Evolutionary conservation across 1,140 invertebrate genomes (phyloP), one percentile per base, ranked within the genome.

Genomic region (Bombus pascuorum): DNA sequence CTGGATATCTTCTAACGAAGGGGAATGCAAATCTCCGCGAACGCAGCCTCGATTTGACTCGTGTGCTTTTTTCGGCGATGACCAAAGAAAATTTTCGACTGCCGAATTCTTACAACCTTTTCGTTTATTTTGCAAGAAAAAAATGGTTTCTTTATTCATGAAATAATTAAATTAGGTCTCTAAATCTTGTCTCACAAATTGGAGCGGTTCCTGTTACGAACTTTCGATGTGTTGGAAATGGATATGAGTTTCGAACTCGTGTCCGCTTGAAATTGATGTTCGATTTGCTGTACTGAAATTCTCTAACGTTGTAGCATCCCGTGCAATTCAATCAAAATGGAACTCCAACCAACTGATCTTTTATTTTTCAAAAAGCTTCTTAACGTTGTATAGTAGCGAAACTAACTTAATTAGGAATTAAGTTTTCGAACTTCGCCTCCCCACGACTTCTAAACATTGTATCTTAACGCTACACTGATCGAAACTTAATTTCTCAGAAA

Each of bases 21-120:
- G 70, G 32, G 74, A 78, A 90, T 79, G 88, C 85, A 87, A 89
- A 87, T 90, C 84, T 71, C 15, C 15, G 44, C 53, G 42, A 82
- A 39, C 18, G 28, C 15, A 18, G 66, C 37, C 34, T 70, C 32
- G 10, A 12, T 39, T 83, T 22, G 22, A 68, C 47, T 37, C 72
- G 37, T 59, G 42, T 25, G 32, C 57, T 34, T 18, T 34, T 68
- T 68, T 22, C 32, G 18, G 8, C 13, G 59, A 53, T 53, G 47
- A 22, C 47, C 28, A 62, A n/a, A 62, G 28, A 28, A 15, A 34
- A 66, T 66, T 34, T 34, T 18, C 5, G 28, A 62, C 12, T 62
- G 28, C 3, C 8, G 22, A 62, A 62, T n/a, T 53, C 47, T 53
- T 22, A 22, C 47, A 22, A 53, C 18, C 18, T 53, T 53, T 53